Percentiles rank a stretch among this genome's conserved stretches.
These are phyloP conservation scores for Saccopteryx leptura DNA, from an alignment of 2,113 vertebrate species.

Conservation along the genomic window DNA sequence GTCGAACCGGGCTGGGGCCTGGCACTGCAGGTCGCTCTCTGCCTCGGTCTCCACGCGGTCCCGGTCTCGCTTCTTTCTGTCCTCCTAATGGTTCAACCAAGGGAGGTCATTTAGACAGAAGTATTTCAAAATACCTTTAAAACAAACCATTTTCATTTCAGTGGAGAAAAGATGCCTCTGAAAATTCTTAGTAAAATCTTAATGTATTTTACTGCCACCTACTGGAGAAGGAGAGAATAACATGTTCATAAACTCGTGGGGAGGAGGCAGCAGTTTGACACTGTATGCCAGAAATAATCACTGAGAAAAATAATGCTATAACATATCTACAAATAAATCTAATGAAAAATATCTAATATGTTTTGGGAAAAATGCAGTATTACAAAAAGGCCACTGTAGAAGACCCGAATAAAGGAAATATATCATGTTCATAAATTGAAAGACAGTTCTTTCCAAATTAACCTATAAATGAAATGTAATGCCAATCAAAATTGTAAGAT, in stretches of 20 bases:
- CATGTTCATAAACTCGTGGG: neutral
- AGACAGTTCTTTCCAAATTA: neutral
- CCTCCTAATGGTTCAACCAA: constrained; percentile 89
- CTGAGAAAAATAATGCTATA: constrained; percentile 40
- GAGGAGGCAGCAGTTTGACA: neutral
- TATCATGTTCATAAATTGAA: constrained; percentile 48
- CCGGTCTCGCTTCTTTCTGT: constrained; percentile 95
- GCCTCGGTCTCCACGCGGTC: constrained; percentile 91
- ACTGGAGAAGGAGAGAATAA: constrained; percentile 79
- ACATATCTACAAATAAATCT: neutral
- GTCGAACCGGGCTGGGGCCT: constrained; percentile 92
- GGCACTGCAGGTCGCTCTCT: constrained; percentile 92
- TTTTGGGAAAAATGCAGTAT: constrained; percentile 36
- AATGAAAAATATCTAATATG: neutral
- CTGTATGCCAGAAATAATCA: neutral
- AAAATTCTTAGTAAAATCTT: constrained; percentile 52
- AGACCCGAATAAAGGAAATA: constrained; percentile 41
- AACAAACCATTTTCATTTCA: constrained; percentile 57
- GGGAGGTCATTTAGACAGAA: neutral
- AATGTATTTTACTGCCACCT: constrained; percentile 86
- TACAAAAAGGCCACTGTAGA: neutral
- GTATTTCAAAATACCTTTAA: constrained; percentile 22
- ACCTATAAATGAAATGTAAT: neutral
- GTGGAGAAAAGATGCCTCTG: neutral
- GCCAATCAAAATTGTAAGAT: neutral